Evolutionary conservation across 2,113 vertebrate species (phyloP).

Genomic region (Semicossyphus pulcher): DNA sequence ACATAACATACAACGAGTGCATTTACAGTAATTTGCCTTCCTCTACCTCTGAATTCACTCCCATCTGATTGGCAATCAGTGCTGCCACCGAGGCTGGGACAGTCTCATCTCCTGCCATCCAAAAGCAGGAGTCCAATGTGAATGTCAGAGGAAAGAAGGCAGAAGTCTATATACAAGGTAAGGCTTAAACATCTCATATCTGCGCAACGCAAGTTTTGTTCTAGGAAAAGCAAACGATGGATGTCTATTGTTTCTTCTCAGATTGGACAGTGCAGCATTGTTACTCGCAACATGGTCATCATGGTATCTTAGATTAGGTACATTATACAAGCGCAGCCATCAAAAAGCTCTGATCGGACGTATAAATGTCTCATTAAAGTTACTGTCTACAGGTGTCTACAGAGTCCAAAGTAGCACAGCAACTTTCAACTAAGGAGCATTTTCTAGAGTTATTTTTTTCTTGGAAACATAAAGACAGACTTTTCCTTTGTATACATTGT

Average conservation of each 20-base stretch:
- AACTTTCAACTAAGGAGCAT: constrained; percentile 79
- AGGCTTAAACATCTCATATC: constrained; percentile 95
- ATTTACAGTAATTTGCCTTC: constrained; percentile 90
- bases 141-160: constrained; percentile 84
- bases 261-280: constrained; percentile 77
- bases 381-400: constrained; percentile 70
- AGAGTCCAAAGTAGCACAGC: constrained; percentile 82
- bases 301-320: constrained; percentile 79
- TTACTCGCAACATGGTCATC: constrained; percentile 71
- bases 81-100: constrained; percentile 66
- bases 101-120: constrained; percentile 66
- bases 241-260: constrained; percentile 74
- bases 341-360: constrained; percentile 83
- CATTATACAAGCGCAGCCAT: constrained; percentile 84
- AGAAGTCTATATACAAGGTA: constrained; percentile 95
- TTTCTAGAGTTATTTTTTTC: constrained; percentile 71
- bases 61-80: constrained; percentile 66
- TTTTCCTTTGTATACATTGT: constrained; percentile 75
- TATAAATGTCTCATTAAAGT: constrained; percentile 71
- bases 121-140: constrained; percentile 82
- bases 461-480: constrained; percentile 81
- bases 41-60: constrained; percentile 76
- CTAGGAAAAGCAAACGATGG: constrained; percentile 87
- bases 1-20: constrained; percentile 91
- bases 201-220: constrained; percentile 92